Conservation (phyloP, 1,140 invertebrate genomes). For the Pectinophora gossypiella region DNA sequence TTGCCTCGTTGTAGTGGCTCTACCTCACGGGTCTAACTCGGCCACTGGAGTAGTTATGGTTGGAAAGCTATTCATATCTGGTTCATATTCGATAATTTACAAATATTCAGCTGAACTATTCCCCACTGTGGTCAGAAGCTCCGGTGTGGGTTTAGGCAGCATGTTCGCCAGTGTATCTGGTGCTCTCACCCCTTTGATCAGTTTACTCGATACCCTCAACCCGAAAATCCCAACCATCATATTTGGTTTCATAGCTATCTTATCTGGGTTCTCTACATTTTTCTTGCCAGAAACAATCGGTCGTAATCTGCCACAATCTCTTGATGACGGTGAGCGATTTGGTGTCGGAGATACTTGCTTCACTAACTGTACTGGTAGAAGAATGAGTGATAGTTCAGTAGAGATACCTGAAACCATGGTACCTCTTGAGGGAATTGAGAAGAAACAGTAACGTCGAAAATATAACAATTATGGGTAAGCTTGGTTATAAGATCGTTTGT, state of each 20-base stretch:
- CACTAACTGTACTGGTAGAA: constrained; percentile 89
- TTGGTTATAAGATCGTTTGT: no score
- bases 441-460: no score
- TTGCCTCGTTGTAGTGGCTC: constrained; percentile 80
- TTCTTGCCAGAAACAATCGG: constrained; percentile 89
- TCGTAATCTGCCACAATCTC: constrained; percentile 86
- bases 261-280: constrained; percentile 84
- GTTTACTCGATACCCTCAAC: constrained; percentile 79
- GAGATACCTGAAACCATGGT: constrained; percentile 63
- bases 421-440: constrained; percentile 51
- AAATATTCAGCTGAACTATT: constrained; percentile 93
- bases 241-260: constrained; percentile 83
- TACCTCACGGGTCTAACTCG: constrained; percentile 76
- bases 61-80: constrained; percentile 89
- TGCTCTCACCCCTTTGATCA: constrained; percentile 88
- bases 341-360: constrained; percentile 86
- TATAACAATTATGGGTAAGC: no score
- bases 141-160: constrained; percentile 89
- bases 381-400: constrained; percentile 80
- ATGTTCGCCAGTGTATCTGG: constrained; percentile 92
- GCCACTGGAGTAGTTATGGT: constrained; percentile 79
- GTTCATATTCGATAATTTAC: constrained; percentile 90
- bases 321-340: constrained; percentile 90
- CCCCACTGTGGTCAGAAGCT: constrained; percentile 90
- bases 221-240: constrained; percentile 83